A percentile compares a stretch with the other conserved stretches of the same genome.
Evolutionary conservation across 2,113 vertebrate species (phyloP).

Genomic region (Onychorhynchus coronatus): DNA sequence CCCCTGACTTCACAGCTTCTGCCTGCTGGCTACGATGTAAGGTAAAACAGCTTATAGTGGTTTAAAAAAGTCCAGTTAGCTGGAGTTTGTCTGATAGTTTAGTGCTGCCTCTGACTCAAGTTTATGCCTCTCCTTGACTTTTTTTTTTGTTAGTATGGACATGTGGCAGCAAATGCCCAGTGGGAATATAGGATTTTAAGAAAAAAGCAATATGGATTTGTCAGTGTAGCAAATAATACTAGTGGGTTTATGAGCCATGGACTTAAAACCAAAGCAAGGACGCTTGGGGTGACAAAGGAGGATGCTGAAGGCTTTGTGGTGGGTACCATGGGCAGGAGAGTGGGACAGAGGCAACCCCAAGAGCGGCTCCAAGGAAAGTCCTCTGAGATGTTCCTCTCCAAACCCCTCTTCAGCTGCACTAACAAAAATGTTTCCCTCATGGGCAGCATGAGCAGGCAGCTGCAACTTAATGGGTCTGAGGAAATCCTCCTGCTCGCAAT

Average conservation of each 20-base stretch:
- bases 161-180: not conserved
- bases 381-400: not conserved
- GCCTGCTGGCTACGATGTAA: not conserved
- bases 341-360: not conserved
- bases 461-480: not conserved
- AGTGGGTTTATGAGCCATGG: not conserved
- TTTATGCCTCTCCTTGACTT: not conserved
- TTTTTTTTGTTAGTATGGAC: not conserved
- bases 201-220: not conserved
- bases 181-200: not conserved
- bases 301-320: not conserved
- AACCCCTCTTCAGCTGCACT: not conserved
- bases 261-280: not conserved
- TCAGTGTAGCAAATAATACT: not conserved
- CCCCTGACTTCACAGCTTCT: not conserved
- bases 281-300: not conserved
- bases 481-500: fast-evolving
- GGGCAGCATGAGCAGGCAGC: fast-evolving
- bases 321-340: not conserved
- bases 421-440: not conserved
- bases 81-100: not conserved
- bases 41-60: not conserved
- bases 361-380: not conserved
- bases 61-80: not conserved
- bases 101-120: not conserved